Conservation (phyloP, 1,140 invertebrate genomes). For the Drosophila hydei region DNA sequence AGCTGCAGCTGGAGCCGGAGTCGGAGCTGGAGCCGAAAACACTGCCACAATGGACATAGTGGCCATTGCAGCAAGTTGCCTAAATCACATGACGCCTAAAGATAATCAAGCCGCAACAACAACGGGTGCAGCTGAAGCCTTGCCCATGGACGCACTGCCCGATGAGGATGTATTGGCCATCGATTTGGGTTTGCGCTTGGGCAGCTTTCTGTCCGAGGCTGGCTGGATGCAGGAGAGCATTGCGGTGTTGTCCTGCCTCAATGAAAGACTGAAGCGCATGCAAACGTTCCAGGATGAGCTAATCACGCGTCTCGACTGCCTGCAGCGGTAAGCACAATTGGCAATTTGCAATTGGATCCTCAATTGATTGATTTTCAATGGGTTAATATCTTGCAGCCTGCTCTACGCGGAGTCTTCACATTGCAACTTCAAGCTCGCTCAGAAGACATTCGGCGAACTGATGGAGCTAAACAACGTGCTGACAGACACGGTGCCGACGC, state of each 20-base stretch:
- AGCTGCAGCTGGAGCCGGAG: background rate
- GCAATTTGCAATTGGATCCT: too few species aligned
- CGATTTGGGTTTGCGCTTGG: slow-evolving; percentile 86
- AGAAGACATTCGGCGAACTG: slow-evolving; percentile 56
- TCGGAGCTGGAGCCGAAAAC: background rate
- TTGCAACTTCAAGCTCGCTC: slow-evolving; percentile 88
- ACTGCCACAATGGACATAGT: slow-evolving; percentile 3
- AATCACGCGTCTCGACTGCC: slow-evolving; percentile 88
- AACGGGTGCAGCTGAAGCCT: background rate
- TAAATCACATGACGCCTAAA: background rate
- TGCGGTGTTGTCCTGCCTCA: slow-evolving; percentile 87
- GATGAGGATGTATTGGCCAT: slow-evolving; percentile 74
- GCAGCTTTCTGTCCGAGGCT: slow-evolving; percentile 93
- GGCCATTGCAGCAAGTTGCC: background rate
- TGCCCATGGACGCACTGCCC: slow-evolving; percentile 1
- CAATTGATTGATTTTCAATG: too few species aligned
- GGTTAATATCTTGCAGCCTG: too few species aligned
- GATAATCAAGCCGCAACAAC: background rate
- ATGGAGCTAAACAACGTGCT: slow-evolving; percentile 40
- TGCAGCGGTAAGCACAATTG: slow-evolving; percentile 89
- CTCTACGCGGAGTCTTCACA: slow-evolving; percentile 92
- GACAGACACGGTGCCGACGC: slow-evolving; percentile 51
- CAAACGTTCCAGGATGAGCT: slow-evolving; percentile 83
- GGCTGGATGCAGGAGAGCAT: slow-evolving; percentile 92
- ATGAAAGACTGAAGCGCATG: slow-evolving; percentile 86